These are phyloP conservation scores for Drosophila ezoana DNA, from an alignment of 2,888 invertebrate species.

Conservation along the genomic window DNA sequence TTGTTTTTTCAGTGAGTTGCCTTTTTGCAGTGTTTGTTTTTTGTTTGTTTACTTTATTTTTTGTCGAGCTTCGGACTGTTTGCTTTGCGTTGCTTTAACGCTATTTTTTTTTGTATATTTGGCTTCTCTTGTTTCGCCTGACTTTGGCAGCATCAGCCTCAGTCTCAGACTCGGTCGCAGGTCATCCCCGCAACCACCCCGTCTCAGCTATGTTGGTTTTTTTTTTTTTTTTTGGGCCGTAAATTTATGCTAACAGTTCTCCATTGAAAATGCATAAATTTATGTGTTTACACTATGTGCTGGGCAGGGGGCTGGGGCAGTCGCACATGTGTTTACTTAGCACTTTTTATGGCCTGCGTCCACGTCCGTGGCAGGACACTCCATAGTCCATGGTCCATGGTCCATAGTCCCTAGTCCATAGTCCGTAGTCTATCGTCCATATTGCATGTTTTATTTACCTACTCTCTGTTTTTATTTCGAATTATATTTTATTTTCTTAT, in stretches of 20 bases:
- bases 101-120: constrained; percentile 61
- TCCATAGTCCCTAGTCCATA: constrained; percentile 8
- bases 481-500: constrained; percentile 54
- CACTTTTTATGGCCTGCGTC: constrained; percentile 71
- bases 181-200: constrained; percentile 2
- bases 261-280: constrained; percentile 81
- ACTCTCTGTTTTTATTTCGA: constrained; percentile 68
- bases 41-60: constrained; percentile 53
- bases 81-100: constrained; percentile 76
- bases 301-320: constrained; percentile 22
- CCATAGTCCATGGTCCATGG: constrained; percentile 10
- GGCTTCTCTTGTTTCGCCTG: constrained; percentile 30
- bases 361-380: constrained; percentile 33
- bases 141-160: constrained; percentile 28
- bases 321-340: constrained; percentile 77
- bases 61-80: constrained; percentile 69
- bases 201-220: constrained; percentile 24
- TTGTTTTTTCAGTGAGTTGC: constrained; percentile 53
- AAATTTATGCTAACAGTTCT: constrained; percentile 80
- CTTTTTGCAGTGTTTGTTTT: constrained; percentile 72
- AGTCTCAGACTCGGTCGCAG: constrained; percentile 3
- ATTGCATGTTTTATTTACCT: constrained; percentile 66
- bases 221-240: constrained; percentile 50
- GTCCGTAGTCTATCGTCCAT: constrained; percentile 31
- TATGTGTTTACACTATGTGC: constrained; percentile 79